Evolutionary conservation across 2,113 vertebrate species (phyloP), one percentile per base, ranked within the genome.

Genomic region (Psilopogon haemacephalus): DNA sequence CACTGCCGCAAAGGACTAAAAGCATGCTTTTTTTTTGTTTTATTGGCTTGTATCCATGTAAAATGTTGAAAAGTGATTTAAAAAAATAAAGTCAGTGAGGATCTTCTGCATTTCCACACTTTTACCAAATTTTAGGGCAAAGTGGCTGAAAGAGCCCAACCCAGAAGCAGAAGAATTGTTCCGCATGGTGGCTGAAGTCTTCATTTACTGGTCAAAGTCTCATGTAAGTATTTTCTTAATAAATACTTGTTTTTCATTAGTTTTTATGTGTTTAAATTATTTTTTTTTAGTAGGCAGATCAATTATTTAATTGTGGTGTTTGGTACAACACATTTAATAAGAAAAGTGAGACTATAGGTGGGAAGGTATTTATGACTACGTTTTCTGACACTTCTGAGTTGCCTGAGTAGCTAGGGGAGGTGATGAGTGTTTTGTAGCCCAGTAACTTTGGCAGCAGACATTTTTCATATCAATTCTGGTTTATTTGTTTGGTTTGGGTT

Each of bases 171-270:
- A 99, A 89, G 98, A 99, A 50, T 96, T 99, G 55, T 99, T 99
- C 95, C 98, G 98, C n/a, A 99, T 99, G 99, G 99, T 99, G 88
- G 99, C 99, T 6, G 99, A 99, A 67, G 99, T 99, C 65, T 99
- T 99, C 71, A 98, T 99, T 97, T 99, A 98, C 94, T 99, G 99
- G 99, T 98, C 99, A 33, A 99, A 99, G 86, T 99, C 99, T 93
- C 99, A 99, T 18, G 99, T 99, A 97, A 98, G 98, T 96, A 81
- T 73, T 88, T 89, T 20, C 26, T 73, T 84, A 20, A 15, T 67
- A 88, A 82, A 64, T 48, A 38, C 3, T 64, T 84, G 3, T 72
- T 91, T 44, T 26, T 50, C 48, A 50, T 50, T 50, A 50, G 23
- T 11, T 50, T 50, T 50, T 50, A 50, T 23, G 24, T 50, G 48